Evolutionary conservation across 2,113 vertebrate genomes (phyloP).

Genomic region (Poicephalus meyeri): DNA sequence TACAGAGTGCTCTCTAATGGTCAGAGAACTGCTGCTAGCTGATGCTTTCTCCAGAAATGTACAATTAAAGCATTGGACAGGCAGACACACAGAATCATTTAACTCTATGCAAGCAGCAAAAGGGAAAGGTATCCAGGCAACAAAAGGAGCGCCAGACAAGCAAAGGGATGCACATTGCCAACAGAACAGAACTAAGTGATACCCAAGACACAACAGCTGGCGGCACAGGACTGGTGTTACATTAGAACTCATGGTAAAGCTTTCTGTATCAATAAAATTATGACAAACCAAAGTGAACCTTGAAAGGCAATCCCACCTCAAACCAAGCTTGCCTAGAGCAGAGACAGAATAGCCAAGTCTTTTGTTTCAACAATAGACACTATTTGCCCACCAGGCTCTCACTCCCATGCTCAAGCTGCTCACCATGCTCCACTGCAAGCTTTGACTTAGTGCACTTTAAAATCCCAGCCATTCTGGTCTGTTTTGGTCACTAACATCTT

Average conservation of each 20-base stretch:
- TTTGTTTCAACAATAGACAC: background rate
- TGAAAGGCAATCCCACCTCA: background rate
- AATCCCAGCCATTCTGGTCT: background rate
- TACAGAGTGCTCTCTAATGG: background rate
- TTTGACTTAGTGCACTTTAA: background rate
- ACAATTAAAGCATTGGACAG: background rate
- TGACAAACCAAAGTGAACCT: background rate
- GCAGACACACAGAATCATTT: slow-evolving; percentile 3
- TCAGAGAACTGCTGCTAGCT: background rate
- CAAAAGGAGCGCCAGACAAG: background rate
- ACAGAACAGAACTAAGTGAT: background rate
- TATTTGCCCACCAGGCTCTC: background rate
- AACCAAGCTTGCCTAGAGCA: background rate
- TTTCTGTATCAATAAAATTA: background rate
- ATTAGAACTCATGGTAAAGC: background rate
- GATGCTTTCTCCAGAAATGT: background rate
- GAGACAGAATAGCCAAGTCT: background rate
- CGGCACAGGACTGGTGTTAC: background rate
- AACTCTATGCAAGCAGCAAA: slow-evolving; percentile 1
- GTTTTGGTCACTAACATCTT: background rate
- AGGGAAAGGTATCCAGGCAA: slow-evolving; percentile 4
- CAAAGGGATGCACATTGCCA: background rate
- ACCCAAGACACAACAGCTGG: background rate
- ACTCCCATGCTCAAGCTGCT: background rate
- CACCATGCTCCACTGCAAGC: background rate